These are phyloP conservation scores for Gymnarchus niloticus DNA, from an alignment of 2,113 vertebrate species.

Conservation along the genomic window DNA sequence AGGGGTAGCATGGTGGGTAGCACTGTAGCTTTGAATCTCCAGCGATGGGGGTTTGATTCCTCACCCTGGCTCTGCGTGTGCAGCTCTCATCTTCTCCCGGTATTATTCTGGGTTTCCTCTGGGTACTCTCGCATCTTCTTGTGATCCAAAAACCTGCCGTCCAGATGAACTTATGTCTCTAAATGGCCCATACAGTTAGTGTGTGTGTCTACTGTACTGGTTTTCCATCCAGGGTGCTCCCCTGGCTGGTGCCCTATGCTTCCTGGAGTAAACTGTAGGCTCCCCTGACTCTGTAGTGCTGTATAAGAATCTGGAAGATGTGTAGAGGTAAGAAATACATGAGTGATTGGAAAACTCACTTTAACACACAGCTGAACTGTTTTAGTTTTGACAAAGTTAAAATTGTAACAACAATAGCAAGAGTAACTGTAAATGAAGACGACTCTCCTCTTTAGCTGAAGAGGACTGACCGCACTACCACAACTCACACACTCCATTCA, in stretches of 20 bases:
- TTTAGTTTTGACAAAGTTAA: neutral
- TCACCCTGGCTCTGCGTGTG: neutral
- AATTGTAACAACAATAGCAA: neutral
- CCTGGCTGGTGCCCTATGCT: neutral
- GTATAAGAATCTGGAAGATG: neutral
- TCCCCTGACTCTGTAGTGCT: neutral
- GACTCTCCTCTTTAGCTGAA: neutral
- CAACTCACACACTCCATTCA: too few relatives aligned
- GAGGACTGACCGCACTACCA: too few relatives aligned
- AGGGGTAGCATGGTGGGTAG: neutral
- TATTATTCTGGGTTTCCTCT: neutral
- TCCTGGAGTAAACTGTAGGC: neutral
- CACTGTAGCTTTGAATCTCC: too few relatives aligned
- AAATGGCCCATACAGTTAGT: too few relatives aligned
- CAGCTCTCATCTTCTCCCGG: neutral
- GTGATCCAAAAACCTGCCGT: neutral
- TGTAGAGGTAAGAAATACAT: neutral
- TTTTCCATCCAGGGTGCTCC: too few relatives aligned
- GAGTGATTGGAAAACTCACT: neutral
- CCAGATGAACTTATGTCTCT: too few relatives aligned
- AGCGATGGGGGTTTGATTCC: neutral
- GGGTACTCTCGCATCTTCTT: neutral
- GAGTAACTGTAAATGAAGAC: neutral
- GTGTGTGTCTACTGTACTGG: too few relatives aligned
- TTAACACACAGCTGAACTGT: neutral